Percentiles rank a stretch among this genome's conserved stretches.
Conservation (phyloP, 2,888 invertebrate genomes). For the Epistrophe eligans region DNA sequence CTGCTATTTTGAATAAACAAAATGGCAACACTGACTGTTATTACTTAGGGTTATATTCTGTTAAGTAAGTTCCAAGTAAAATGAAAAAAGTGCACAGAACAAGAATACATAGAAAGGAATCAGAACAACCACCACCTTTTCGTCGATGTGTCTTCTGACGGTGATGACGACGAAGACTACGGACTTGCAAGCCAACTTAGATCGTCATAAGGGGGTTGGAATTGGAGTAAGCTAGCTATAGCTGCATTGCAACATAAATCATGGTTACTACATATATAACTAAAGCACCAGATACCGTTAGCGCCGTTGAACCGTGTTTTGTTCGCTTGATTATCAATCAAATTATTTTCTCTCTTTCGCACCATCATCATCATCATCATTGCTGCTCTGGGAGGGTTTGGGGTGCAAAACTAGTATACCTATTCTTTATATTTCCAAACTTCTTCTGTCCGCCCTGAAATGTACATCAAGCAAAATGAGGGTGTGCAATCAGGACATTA, state of each 20-base stretch:
- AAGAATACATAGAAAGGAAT: slow-evolving; percentile 47
- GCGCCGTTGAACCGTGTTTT: slow-evolving; percentile 64
- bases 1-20: not conserved
- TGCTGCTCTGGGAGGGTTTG: not conserved
- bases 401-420: slow-evolving; percentile 1
- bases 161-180: slow-evolving; percentile 25
- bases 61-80: slow-evolving; percentile 15
- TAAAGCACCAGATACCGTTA: slow-evolving; percentile 34
- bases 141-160: slow-evolving; percentile 68
- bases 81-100: slow-evolving; percentile 45
- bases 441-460: slow-evolving; percentile 47
- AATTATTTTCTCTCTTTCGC: slow-evolving; percentile 73
- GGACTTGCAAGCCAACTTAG: not conserved
- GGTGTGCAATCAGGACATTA: slow-evolving; percentile 76
- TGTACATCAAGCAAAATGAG: slow-evolving; percentile 76
- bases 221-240: slow-evolving; percentile 32
- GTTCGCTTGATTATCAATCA: slow-evolving; percentile 76
- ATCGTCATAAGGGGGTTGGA: slow-evolving; percentile 9
- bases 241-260: slow-evolving; percentile 73
- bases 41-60: not conserved
- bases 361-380: slow-evolving; percentile 54
- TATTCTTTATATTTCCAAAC: slow-evolving; percentile 2
- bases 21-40: slow-evolving; percentile 11
- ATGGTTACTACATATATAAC: slow-evolving; percentile 58
- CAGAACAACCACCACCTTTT: slow-evolving; percentile 71